These are phyloP conservation scores for Eleutherodactylus coqui DNA, from an alignment of 2,797 vertebrate genomes.

Conservation along the genomic window DNA sequence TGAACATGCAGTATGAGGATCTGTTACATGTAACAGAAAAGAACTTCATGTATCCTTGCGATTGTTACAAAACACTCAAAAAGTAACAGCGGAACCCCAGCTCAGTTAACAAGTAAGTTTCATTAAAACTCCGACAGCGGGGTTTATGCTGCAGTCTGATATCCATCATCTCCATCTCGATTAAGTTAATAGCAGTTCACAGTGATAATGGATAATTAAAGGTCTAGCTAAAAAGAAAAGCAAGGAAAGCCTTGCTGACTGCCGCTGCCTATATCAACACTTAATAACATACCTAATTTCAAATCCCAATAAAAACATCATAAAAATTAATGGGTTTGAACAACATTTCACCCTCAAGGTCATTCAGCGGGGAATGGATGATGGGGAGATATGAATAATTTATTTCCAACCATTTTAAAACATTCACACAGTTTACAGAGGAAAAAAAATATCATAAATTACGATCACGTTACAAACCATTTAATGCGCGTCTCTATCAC, in stretches of 20 bases:
- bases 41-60: not conserved
- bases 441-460: constrained; percentile 10
- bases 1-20: not conserved
- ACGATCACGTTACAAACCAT: not conserved
- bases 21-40: not conserved
- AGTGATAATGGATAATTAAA: constrained; percentile 76
- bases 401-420: constrained; percentile 10
- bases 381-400: constrained; percentile 29
- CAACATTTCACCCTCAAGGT: constrained; percentile 31
- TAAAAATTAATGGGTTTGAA: constrained; percentile 35
- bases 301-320: constrained; percentile 40
- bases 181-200: constrained; percentile 72
- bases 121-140: constrained; percentile 33
- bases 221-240: constrained; percentile 64
- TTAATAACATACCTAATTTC: constrained; percentile 35
- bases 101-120: not conserved
- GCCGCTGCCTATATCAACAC: not conserved
- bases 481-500: not conserved
- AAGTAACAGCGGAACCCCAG: not conserved
- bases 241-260: not conserved
- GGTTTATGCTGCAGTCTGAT: constrained; percentile 68
- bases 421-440: constrained; percentile 14
- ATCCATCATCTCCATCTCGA: constrained; percentile 74
- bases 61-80: not conserved
- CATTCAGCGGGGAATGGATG: constrained; percentile 6